Percentiles rank a stretch among this genome's conserved stretches.
phyloP scores from a whole-genome alignment of 53 echinoderm and acorn worm genomes.

The Echinarachnius parma region DNA sequence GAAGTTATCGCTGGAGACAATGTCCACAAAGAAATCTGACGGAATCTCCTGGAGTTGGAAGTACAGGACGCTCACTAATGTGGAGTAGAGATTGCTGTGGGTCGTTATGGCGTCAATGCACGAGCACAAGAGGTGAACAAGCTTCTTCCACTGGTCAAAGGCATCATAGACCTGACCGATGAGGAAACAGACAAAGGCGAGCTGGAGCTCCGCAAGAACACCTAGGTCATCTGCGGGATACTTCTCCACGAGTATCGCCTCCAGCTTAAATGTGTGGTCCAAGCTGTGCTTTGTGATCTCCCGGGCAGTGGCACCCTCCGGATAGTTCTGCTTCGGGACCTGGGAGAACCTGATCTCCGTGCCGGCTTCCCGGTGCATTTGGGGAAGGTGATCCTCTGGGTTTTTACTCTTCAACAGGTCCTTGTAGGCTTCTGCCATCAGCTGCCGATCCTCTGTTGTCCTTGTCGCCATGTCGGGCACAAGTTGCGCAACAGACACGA shows the following conservation, averaged over 20 bases:
- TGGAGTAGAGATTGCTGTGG: constrained; percentile 54
- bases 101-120: constrained; percentile 69
- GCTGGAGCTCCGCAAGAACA: constrained; percentile 79
- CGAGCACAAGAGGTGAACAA: constrained; percentile 74
- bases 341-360: constrained; percentile 75
- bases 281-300: constrained; percentile 83
- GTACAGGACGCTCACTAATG: constrained; percentile 71
- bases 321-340: constrained; percentile 75
- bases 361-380: constrained; percentile 83
- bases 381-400: constrained; percentile 77
- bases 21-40: constrained; percentile 92
- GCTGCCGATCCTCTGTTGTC: constrained; percentile 72
- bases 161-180: constrained; percentile 94
- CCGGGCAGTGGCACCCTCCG: constrained; percentile 62
- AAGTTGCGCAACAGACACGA: constrained; percentile 80
- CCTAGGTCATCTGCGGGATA: constrained; percentile 49
- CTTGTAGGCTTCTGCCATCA: constrained; percentile 42
- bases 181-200: constrained; percentile 95
- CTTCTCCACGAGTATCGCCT: constrained; percentile 45
- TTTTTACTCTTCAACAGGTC: constrained; percentile 39
- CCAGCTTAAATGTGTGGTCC: constrained; percentile 68
- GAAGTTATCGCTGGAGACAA: constrained; percentile 85
- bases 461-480: constrained; percentile 68
- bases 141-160: constrained; percentile 95
- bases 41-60: constrained; percentile 92